Base-by-base conservation (phyloP, 2,888 invertebrate species). In the Lepidochitona cinerea region DNA sequence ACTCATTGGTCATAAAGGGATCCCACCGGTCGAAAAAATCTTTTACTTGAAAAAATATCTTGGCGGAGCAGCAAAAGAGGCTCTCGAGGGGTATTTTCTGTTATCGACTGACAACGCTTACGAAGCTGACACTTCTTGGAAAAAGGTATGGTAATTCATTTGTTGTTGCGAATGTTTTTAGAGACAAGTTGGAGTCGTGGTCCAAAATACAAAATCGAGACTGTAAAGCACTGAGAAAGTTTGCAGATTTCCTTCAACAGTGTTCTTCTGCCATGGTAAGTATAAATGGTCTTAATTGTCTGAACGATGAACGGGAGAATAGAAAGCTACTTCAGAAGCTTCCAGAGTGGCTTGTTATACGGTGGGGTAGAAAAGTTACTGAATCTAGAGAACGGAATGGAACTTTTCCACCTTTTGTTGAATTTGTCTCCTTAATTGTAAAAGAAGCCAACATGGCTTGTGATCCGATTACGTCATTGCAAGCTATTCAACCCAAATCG, bases 11-110 rank as follows among this genome's bases (percentile, higher is more conserved):
- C 52, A 67, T n/a, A 75, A 74, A 36, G 73, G 73, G 9, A 74
- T 80, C 23, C 72, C 75, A 3, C 23, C 70, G n/a, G 5, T 41
- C 32, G 81, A 81, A 32, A 78, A 66, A 37, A 71, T 81, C 0
- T 77, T 75, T 65, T 77, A 79, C 37, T 49, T 80, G 36, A 79
- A 78, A 37, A 75, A 70, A 37, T 81, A 81, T 67, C 49, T 79
- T 18, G 74, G 68, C 29, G 81, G 79, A 18, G 65, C 41, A 37
- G 79, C 81, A 65, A 71, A 65, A 18, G 68, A 74, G 37, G 74
- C 77, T 0, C 70, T 82, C 2, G 77, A 79, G 5, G 81, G 76
- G 23, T 79, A 72, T 49, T 76, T 81, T 33, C 72, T 74, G 29
- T 65, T 78, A 26, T 59, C 68, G 18, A 75, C 77, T 64, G 37